phyloP scores from a whole-genome alignment of 1,140 invertebrate genomes.

The Stegodyphus mimosarum region DNA sequence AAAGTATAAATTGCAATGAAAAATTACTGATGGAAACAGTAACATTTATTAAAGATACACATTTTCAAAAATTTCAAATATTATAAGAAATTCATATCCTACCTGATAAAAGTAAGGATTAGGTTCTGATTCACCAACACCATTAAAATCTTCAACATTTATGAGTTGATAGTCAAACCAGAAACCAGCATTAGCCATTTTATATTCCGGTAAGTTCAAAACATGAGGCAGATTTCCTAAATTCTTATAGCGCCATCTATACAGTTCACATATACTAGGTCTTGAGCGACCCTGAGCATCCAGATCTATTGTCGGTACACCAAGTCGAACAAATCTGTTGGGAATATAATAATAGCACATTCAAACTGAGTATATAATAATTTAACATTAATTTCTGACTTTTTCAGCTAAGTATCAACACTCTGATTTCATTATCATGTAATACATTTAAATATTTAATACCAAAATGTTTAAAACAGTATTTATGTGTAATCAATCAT shows the following conservation, averaged over 20 bases:
- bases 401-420: too few relatives aligned
- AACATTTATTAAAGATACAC: too few relatives aligned
- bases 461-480: too few relatives aligned
- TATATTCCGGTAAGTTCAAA: slow-evolving; percentile 83
- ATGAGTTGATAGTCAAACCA: slow-evolving; percentile 94
- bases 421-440: too few relatives aligned
- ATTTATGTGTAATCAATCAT: too few relatives aligned
- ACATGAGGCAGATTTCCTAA: slow-evolving; percentile 94
- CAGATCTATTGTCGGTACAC: slow-evolving; percentile 95
- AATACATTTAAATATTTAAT: too few relatives aligned
- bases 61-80: neutral
- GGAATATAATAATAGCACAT: neutral
- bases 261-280: slow-evolving; percentile 91
- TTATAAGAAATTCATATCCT: slow-evolving; percentile 4
- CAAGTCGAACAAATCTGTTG: slow-evolving; percentile 84
- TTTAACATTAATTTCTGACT: neutral
- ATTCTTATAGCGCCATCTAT: slow-evolving; percentile 98
- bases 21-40: too few relatives aligned
- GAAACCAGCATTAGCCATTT: slow-evolving; percentile 89
- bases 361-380: neutral
- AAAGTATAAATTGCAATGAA: too few relatives aligned
- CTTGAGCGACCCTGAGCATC: slow-evolving; percentile 97
- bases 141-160: slow-evolving; percentile 97
- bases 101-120: slow-evolving; percentile 98
- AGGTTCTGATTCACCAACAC: slow-evolving; percentile 95